phyloP scores from a whole-genome alignment of 1,140 invertebrate genomes.

The Procambarus virginalis region DNA sequence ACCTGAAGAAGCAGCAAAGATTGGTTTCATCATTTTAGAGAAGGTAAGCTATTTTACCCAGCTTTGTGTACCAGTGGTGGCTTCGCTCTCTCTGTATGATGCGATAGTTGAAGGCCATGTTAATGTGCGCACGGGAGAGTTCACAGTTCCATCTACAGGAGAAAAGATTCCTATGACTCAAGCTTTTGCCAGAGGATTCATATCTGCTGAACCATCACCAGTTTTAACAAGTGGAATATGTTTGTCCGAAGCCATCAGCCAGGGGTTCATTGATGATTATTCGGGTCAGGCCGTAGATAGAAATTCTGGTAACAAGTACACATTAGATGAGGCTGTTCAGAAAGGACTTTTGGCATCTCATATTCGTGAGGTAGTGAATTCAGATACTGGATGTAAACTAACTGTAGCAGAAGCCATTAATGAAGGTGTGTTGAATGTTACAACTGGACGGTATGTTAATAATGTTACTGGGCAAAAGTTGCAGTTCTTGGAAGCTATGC shows the following conservation, averaged over 20 bases:
- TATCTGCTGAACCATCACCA: conserved; percentile 53
- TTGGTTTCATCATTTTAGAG: conserved; percentile 73
- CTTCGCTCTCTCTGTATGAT: conserved; percentile 72
- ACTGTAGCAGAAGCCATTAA: conserved; percentile 87
- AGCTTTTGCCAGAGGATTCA: conserved; percentile 75
- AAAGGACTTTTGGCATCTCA: conserved; percentile 84
- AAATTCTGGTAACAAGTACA: conserved; percentile 86
- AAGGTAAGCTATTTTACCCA: conserved; percentile 73
- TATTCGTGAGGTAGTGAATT: conserved; percentile 87
- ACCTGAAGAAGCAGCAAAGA: conserved; percentile 85
- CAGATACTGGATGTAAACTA: conserved; percentile 84
- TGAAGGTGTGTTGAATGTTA: conserved; percentile 83
- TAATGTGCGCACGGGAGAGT: conserved; percentile 72
- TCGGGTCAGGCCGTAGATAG: conserved; percentile 87
- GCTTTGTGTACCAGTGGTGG: conserved; percentile 60
- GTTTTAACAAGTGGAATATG: conserved; percentile 77
- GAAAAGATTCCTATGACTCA: conserved; percentile 75
- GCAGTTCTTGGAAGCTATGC: conserved; percentile 85
- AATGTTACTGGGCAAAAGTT: conserved; percentile 83
- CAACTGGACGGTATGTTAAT: conserved; percentile 86
- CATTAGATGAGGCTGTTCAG: conserved; percentile 85
- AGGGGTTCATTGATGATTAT: conserved; percentile 85
- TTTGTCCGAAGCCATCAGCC: conserved; percentile 86
- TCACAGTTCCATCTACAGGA: conserved; percentile 73
- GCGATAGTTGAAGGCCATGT: conserved; percentile 72